A percentile compares a stretch with the other conserved stretches of the same genome.
phyloP scores from a whole-genome alignment of 2,888 invertebrate species.

The Itoplectis maculator region DNA sequence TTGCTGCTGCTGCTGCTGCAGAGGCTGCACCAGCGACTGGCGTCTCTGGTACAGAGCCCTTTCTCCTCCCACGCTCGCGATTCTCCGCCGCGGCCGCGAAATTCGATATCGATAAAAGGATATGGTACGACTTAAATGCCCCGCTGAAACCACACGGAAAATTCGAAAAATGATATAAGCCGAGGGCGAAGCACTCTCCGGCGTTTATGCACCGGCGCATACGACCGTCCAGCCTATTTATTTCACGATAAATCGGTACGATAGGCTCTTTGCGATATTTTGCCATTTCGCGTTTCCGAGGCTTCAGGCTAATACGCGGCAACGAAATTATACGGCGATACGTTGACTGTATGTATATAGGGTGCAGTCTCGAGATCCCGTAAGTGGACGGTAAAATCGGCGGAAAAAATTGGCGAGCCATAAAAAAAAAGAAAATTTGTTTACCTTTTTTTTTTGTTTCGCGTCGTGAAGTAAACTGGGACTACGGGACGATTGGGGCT shows the following conservation, averaged over 20 bases:
- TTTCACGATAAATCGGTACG: neutral
- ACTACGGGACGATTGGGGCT: too few relatives aligned
- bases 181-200: neutral
- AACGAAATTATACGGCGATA: too few relatives aligned
- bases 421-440: too few relatives aligned
- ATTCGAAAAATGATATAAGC: slow-evolving; percentile 35
- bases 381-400: too few relatives aligned
- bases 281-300: neutral
- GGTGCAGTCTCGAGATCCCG: too few relatives aligned
- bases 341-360: too few relatives aligned
- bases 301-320: neutral
- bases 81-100: slow-evolving; percentile 39
- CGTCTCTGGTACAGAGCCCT: too few relatives aligned
- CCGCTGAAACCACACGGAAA: slow-evolving; percentile 10
- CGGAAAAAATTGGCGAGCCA: too few relatives aligned
- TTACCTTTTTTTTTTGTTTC: too few relatives aligned
- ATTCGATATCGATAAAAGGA: slow-evolving; percentile 64
- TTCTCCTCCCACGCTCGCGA: neutral
- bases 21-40: too few relatives aligned
- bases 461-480: too few relatives aligned
- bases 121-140: slow-evolving; percentile 39
- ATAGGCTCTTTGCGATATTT: slow-evolving; percentile 1
- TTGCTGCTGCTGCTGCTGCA: too few relatives aligned
- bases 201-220: neutral
- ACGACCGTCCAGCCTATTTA: neutral